Base-by-base conservation (phyloP, 2,797 vertebrate genomes). In the Anguilla marmorata region DNA sequence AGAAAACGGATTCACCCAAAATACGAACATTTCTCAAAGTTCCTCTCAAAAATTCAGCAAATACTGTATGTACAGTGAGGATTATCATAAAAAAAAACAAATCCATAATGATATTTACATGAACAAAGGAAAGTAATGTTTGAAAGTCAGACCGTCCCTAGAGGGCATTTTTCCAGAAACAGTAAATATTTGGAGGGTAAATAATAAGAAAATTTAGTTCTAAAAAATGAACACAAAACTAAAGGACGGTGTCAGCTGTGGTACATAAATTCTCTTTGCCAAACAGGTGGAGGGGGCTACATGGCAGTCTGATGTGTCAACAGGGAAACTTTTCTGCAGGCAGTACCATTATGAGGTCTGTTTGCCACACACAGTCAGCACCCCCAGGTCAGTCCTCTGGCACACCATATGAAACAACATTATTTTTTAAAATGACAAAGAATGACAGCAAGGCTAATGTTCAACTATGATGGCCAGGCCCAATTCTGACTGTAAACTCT, bases 111-210 rank as follows among this genome's bases (percentile, higher is more conserved):
- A 76, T 14, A 76, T 76, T 41, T 76, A 37, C 16, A 19, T 74
- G 14, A 76, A 76, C 37, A 60, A 84, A 84, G 30, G 41, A 66
- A 84, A 66, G 37, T 79, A 41, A 14, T 79, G 33, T 41, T 79
- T 79, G 33, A 41, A 79, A 9, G 72, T 48, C 76, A 80, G 76
- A 7, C 41, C 19, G 21, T 48, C 4, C 21, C 41, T 21, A 48
- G 41, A 76, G 19, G 76, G 2, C 19, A 9, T 21, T 45, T 8
- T 45, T 41, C 19, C 0, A 16, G 37, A 48, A 21, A 80, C 76
- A 80, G 76, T 80, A 80, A 80, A 80, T 80, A 80, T 80, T 76
- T 48, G 41, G 37, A 27, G 37, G 76, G 37, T 80, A 80, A 45
- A 80, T 80, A 80, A 41, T 21, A 30, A 27, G 69, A 72, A 72